A percentile compares a stretch with the other conserved stretches of the same genome.
phyloP scores from a whole-genome alignment of 2,797 vertebrate genomes.

The Dendrocincla tyrannina region DNA sequence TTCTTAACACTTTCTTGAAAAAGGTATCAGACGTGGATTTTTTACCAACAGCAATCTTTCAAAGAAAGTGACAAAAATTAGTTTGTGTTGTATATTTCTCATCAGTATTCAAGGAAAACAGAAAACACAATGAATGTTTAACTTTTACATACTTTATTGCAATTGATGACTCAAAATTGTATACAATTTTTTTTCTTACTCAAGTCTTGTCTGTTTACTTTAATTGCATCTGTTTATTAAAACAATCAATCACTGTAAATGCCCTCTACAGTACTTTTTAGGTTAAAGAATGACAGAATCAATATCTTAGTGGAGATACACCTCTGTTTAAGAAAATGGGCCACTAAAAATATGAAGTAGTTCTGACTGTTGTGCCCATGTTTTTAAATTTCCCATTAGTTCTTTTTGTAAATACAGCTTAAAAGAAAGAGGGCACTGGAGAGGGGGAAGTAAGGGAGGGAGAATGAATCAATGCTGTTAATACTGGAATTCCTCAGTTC shows the following conservation, averaged over 20 bases:
- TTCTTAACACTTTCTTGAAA: neutral
- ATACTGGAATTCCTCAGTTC: neutral
- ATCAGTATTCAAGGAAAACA: neutral
- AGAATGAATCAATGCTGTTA: neutral
- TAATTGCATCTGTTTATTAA: neutral
- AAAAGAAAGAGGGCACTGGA: neutral
- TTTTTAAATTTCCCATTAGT: neutral
- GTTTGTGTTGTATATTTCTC: neutral
- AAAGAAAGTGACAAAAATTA: neutral
- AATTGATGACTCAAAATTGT: neutral
- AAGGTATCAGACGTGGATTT: neutral
- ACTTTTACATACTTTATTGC: neutral
- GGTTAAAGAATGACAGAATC: neutral
- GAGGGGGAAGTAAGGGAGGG: neutral
- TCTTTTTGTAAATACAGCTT: neutral
- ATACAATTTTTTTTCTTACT: neutral
- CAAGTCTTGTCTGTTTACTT: neutral
- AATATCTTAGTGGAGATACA: neutral
- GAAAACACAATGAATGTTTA: neutral
- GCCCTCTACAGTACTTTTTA: neutral
- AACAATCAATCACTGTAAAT: neutral
- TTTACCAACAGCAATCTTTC: neutral
- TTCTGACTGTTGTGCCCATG: neutral
- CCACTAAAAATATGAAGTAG: neutral
- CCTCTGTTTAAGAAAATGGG: neutral